These are phyloP conservation scores for Lamellibrachia columna DNA, from an alignment of 2,888 invertebrate species.

Conservation along the genomic window DNA sequence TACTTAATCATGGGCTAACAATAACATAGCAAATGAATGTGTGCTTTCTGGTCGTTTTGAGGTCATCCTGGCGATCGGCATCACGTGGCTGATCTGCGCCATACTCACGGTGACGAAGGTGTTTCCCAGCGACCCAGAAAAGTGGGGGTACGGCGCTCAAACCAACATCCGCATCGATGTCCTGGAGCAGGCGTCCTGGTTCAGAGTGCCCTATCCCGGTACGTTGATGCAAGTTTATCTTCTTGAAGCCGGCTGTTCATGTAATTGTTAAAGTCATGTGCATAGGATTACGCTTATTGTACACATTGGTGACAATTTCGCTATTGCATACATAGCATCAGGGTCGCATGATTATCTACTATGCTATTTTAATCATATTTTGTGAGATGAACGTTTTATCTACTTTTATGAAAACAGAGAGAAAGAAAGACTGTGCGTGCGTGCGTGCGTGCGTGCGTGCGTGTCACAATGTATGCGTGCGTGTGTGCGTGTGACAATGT, in stretches of 20 bases:
- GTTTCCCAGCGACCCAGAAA: conserved; percentile 64
- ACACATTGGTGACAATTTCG: too few species aligned
- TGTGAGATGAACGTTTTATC: too few species aligned
- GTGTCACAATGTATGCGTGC: not conserved
- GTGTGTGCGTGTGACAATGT: not conserved
- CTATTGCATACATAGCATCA: too few species aligned
- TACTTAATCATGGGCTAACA: too few species aligned
- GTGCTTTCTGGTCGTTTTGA: not conserved
- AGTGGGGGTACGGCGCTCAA: conserved; percentile 39
- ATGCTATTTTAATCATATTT: too few species aligned
- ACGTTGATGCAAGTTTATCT: not conserved
- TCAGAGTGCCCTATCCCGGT: conserved; percentile 70
- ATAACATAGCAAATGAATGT: not conserved
- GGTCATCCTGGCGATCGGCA: conserved; percentile 52
- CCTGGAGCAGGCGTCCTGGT: conserved; percentile 47
- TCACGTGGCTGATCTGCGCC: conserved; percentile 47
- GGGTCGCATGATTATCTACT: too few species aligned
- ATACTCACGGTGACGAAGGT: conserved; percentile 44
- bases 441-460: not conserved
- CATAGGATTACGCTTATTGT: too few species aligned
- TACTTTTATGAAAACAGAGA: too few species aligned
- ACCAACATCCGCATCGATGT: conserved; percentile 43
- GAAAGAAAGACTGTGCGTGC: not conserved
- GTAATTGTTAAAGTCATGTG: not conserved
- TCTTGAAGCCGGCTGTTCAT: not conserved